Conservation (phyloP, 2,888 invertebrate species). For the Leptopilina syphax region DNA sequence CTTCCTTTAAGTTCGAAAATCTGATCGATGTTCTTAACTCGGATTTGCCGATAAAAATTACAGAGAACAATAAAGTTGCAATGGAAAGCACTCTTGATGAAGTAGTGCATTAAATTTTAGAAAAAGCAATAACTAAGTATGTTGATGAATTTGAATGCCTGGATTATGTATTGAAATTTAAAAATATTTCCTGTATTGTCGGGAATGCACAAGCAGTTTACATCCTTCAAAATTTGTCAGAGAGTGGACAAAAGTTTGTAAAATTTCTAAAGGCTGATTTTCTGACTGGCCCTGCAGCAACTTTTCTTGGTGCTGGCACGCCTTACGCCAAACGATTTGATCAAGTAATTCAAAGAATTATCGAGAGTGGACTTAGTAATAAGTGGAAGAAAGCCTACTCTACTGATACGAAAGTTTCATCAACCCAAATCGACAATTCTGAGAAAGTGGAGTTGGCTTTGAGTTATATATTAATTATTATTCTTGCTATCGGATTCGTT, state of each 20-base stretch:
- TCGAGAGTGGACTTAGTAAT: not conserved
- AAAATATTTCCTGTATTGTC: too few species aligned
- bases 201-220: not conserved
- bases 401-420: not conserved
- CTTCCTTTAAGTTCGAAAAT: too few species aligned
- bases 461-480: not conserved
- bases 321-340: not conserved
- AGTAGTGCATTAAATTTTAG: too few species aligned
- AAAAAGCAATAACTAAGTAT: too few species aligned
- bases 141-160: too few species aligned
- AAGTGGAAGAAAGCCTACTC: not conserved
- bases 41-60: too few species aligned
- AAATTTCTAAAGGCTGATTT: not conserved
- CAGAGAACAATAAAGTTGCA: too few species aligned
- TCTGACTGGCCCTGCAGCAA: not conserved
- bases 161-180: too few species aligned
- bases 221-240: not conserved
- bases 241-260: not conserved
- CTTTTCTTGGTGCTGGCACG: not conserved
- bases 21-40: too few species aligned
- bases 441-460: not conserved
- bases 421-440: constrained; percentile 2
- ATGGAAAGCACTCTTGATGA: too few species aligned
- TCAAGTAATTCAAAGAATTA: not conserved
- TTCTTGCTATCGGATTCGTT: not conserved